phyloP scores from a whole-genome alignment of 2,113 vertebrate genomes.

The Centrocercus urophasianus region DNA sequence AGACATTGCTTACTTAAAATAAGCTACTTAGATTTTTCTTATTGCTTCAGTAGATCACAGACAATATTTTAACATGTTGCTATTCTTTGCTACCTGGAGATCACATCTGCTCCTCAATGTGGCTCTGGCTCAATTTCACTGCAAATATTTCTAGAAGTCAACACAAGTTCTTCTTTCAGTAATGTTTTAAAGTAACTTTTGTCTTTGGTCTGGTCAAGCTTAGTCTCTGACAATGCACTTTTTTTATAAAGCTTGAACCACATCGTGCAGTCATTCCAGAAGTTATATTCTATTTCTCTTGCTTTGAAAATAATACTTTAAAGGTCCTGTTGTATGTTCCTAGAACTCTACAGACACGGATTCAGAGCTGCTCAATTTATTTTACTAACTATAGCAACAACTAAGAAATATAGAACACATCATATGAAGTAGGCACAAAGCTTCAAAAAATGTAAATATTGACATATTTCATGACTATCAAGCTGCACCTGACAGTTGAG shows the following conservation, averaged over 20 bases:
- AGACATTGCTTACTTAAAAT: neutral
- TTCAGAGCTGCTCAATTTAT: accelerated
- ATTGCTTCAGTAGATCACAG: neutral
- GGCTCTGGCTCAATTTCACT: neutral
- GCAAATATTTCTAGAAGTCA: neutral
- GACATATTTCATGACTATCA: neutral
- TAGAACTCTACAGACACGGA: neutral
- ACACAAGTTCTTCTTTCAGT: neutral
- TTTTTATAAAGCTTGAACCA: neutral
- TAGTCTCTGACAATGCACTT: neutral
- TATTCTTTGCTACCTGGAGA: neutral
- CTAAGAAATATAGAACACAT: neutral
- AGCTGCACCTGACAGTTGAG: neutral
- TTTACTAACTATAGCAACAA: neutral
- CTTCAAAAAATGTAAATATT: neutral
- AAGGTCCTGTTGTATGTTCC: neutral
- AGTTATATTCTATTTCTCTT: neutral
- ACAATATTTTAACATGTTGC: neutral
- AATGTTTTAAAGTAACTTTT: neutral
- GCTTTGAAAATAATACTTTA: neutral
- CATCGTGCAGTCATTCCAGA: neutral
- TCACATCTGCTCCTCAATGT: neutral
- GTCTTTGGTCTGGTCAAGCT: neutral
- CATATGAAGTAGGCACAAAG: neutral
- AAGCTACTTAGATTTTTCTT: neutral